Evolutionary conservation across 2,797 vertebrate genomes (phyloP).

Genomic region (Cyclopterus lumpus): DNA sequence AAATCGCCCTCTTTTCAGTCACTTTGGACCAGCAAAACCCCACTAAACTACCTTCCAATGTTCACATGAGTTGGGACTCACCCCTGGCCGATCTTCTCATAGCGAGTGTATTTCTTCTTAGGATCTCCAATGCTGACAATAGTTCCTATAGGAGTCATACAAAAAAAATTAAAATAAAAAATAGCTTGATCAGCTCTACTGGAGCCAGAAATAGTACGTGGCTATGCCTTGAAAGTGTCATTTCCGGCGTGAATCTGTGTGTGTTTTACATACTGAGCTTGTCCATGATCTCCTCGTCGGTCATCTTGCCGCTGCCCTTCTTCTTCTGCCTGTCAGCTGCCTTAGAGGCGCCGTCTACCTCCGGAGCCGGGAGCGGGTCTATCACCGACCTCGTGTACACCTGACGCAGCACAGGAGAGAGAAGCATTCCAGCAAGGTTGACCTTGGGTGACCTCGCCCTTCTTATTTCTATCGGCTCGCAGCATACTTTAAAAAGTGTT

Average conservation of each 20-base stretch:
- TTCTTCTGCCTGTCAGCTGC: slow-evolving; percentile 90
- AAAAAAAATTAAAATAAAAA: background rate
- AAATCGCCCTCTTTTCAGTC: background rate
- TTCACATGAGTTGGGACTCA: slow-evolving; percentile 78
- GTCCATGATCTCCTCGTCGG: slow-evolving; percentile 98
- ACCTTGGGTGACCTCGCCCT: background rate
- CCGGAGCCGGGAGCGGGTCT: slow-evolving; percentile 89
- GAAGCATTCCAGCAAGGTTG: background rate
- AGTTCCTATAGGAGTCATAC: slow-evolving; percentile 67
- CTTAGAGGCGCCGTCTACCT: slow-evolving; percentile 84
- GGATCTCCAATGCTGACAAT: slow-evolving; percentile 98
- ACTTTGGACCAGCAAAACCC: background rate
- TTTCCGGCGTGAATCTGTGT: background rate
- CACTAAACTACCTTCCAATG: background rate
- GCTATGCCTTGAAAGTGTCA: background rate
- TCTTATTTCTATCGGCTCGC: background rate
- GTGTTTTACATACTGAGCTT: slow-evolving; percentile 89
- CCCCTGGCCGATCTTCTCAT: slow-evolving; percentile 98
- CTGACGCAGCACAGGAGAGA: slow-evolving; percentile 69
- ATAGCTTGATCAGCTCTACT: background rate
- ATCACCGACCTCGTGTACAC: slow-evolving; percentile 96
- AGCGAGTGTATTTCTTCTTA: slow-evolving; percentile 99
- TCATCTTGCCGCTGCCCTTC: slow-evolving; percentile 95
- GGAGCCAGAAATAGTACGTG: slow-evolving; percentile 1
- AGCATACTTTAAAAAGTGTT: background rate